Evolutionary conservation across 2,113 vertebrate genomes (phyloP), one percentile per base, ranked within the genome.

Genomic region (Myrmophylax atrothorax): DNA sequence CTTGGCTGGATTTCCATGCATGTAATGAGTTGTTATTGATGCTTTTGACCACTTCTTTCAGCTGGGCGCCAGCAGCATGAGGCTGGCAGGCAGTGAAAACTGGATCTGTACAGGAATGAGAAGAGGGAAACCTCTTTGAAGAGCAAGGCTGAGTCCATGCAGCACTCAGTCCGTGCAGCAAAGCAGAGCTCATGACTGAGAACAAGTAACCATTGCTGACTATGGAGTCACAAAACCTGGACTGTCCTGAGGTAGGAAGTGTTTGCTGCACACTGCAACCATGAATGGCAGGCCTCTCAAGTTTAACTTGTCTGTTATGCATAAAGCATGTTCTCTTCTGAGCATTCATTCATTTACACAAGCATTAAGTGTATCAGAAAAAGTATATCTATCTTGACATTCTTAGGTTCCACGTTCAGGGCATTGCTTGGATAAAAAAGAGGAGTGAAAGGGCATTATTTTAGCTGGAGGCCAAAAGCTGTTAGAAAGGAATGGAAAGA

Each of bases 391-490:
- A 6, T 77, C 73, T 82, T 94, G 87, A 94, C 84, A 31, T 84
- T 6, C 47, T 66, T 67, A 91, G 35, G n/a, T 40, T 31, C 28
- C 35, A 4, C 44, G 76, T 60, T 90, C 60, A 87, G 58, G 52
- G 24, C 33, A 81, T 46, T 18, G 42, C 35, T 92, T 78, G 95
- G 80, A 75, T 63, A 38, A 80, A 91, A 95, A 87, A 58, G 5
- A 14, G 24, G 63, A 92, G 19, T 76, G 72, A 90, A 89, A 80
- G 28, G 46, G 14, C 33, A 50, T 88, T 92, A 55, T 70, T 95
- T 80, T 94, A 93, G 92, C 92, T 94, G 59, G 91, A 91, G 84
- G 81, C 29, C 35, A 74, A 93, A 80, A 69, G 37, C 60, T 87
- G 37, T 69, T 84, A 72, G 73, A 82, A 95, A 49, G 69, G 87